Evolutionary conservation across 2,113 vertebrate species (phyloP).

Genomic region (Isichthys henryi): DNA sequence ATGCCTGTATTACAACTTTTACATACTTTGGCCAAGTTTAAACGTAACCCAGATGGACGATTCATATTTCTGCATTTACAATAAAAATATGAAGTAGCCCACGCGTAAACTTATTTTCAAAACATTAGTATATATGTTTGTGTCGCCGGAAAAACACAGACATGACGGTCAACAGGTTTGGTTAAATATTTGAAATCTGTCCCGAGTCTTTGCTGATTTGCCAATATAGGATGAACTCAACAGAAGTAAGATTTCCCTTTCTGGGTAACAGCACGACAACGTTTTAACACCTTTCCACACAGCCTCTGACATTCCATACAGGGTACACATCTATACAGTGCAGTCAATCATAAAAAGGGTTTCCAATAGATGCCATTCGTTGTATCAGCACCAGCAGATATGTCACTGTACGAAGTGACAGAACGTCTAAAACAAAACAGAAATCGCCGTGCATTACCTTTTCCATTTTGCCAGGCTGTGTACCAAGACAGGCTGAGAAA

Average conservation of each 20-base stretch:
- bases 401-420: neutral
- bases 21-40: neutral
- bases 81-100: neutral
- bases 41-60: neutral
- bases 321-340: neutral
- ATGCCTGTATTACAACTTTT: neutral
- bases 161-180: neutral
- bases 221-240: neutral
- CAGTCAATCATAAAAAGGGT: neutral
- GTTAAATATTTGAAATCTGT: neutral
- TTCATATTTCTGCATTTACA: neutral
- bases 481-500: constrained; percentile 98
- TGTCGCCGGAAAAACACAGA: neutral
- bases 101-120: neutral
- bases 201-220: neutral
- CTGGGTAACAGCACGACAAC: neutral
- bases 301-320: neutral
- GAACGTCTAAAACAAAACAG: neutral
- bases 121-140: neutral
- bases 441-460: constrained; percentile 66
- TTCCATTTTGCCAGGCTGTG: constrained; percentile 96
- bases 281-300: neutral
- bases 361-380: neutral
- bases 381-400: neutral
- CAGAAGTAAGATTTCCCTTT: neutral